phyloP scores from a whole-genome alignment of 2,797 vertebrate genomes.

The Sarcoramphus papa region DNA sequence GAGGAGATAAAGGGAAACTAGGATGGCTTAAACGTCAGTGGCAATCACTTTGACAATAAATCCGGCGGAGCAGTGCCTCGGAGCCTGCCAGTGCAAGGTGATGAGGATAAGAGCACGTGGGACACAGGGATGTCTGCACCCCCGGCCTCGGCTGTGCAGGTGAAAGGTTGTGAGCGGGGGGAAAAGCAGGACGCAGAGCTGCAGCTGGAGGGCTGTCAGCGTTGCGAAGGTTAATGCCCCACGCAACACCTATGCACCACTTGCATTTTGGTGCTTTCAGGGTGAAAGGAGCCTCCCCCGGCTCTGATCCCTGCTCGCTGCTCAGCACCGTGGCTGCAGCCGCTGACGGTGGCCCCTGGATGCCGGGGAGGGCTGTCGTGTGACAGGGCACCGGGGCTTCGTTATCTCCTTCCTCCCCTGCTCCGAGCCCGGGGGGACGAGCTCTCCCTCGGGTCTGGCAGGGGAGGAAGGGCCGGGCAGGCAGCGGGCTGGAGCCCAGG shows the following conservation, averaged over 20 bases:
- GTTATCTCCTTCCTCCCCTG: neutral
- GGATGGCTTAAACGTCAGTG: neutral
- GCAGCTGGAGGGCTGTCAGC: neutral
- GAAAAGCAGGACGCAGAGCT: neutral
- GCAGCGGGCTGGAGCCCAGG: neutral
- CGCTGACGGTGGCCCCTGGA: neutral
- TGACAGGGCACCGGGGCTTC: no score
- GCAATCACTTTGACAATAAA: neutral
- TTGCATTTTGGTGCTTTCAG: neutral
- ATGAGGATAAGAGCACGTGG: neutral
- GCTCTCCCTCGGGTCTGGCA: neutral
- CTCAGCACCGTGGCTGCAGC: neutral
- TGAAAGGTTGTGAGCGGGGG: neutral
- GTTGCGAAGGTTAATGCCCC: neutral
- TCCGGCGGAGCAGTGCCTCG: rapidly evolving
- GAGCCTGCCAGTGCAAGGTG: neutral
- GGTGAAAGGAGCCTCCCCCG: neutral
- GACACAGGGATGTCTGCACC: rapidly evolving
- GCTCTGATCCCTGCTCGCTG: neutral
- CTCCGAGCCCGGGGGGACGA: no score
- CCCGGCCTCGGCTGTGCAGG: neutral
- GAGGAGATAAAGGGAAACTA: neutral
- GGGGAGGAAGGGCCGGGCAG: neutral
- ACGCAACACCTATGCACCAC: rapidly evolving
- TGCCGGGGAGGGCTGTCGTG: neutral